These are phyloP conservation scores for Fratercula arctica DNA, from an alignment of 2,797 vertebrate genomes.

Conservation along the genomic window DNA sequence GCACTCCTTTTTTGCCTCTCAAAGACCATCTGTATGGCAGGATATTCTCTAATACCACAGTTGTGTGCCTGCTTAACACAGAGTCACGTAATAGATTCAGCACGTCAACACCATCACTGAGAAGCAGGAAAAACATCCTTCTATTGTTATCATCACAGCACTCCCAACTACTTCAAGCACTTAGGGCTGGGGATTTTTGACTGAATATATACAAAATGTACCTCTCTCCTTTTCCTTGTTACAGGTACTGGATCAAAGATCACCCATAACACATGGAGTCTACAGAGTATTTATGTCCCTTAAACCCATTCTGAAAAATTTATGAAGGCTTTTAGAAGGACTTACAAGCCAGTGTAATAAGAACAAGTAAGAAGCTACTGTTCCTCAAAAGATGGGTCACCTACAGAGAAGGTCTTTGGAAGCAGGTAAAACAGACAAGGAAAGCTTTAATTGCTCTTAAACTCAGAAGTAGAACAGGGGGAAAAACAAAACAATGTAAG, in stretches of 20 bases:
- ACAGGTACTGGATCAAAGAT: not conserved
- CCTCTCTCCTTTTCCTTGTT: not conserved
- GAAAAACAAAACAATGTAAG: not conserved
- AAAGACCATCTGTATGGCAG: not conserved
- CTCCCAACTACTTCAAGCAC: not conserved
- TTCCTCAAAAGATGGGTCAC: not conserved
- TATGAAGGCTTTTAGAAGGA: not conserved
- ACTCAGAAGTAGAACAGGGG: not conserved
- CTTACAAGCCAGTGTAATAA: not conserved
- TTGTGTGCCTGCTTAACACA: not conserved
- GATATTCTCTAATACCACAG: not conserved
- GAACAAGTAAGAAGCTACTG: not conserved
- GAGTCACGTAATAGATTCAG: not conserved
- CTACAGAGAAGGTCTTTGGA: not conserved
- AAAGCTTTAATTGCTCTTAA: not conserved
- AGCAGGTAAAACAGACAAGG: not conserved
- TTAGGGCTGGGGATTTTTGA: not conserved
- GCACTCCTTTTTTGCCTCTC: not conserved
- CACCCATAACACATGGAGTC: not conserved
- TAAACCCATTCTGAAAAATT: not conserved
- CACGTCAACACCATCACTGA: not conserved
- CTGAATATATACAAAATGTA: not conserved
- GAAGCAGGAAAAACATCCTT: not conserved
- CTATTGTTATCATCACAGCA: not conserved
- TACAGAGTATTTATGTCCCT: not conserved